Evolutionary conservation across 2,888 invertebrate species (phyloP).

Genomic region (Sinhomidia bicolor): DNA sequence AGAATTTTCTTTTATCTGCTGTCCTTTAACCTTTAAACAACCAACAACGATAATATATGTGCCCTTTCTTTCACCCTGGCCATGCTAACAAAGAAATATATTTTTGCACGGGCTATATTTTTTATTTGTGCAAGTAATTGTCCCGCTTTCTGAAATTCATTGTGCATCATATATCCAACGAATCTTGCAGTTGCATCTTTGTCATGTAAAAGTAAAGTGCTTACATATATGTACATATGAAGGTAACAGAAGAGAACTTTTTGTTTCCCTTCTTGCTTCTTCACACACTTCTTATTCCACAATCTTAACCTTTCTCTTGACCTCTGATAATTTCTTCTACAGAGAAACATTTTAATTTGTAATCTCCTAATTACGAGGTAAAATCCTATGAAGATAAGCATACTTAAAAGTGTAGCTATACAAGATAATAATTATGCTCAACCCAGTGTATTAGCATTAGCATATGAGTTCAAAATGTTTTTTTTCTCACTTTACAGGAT

Average conservation of each 20-base stretch:
- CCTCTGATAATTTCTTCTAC: constrained; percentile 27
- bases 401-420: neutral
- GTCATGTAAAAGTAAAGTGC: no score
- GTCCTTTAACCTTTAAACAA: constrained; percentile 32
- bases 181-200: no score
- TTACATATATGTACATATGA: neutral
- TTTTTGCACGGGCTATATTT: neutral
- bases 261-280: neutral
- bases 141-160: constrained; percentile 9
- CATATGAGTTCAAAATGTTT: no score
- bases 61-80: constrained; percentile 7
- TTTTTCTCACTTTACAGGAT: no score
- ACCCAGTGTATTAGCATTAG: no score
- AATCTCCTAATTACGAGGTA: constrained; percentile 37
- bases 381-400: neutral
- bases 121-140: neutral
- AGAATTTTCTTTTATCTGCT: constrained; percentile 6
- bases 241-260: neutral
- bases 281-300: neutral
- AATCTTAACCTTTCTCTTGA: constrained; percentile 33
- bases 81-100: no score
- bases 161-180: no score
- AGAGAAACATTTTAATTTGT: constrained; percentile 19
- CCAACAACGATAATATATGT: neutral
- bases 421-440: neutral